Evolutionary conservation across 2,888 invertebrate species (phyloP), one percentile per base, ranked within the genome.

Genomic region (Exephanes ischioxanthus): DNA sequence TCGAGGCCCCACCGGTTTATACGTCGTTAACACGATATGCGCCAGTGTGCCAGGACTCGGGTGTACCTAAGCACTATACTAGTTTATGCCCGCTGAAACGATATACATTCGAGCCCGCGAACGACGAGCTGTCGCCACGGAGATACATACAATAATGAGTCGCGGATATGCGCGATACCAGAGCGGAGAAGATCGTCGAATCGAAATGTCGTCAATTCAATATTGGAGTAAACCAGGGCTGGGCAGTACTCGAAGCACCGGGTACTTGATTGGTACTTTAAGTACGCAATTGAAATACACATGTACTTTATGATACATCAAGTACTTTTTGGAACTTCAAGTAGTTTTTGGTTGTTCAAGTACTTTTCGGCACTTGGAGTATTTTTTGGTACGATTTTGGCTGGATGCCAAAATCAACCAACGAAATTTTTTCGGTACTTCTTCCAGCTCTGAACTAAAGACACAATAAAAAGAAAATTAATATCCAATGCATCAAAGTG

Each of bases 21-120:
- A 79, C 73, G 53, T 75, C 70, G 41, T 73, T 75, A 79, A 75
- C 68, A 51, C 61, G 73, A 79, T 83, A 79, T 78, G 67, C 72
- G n/a, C 26, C 22, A 16, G 61, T 30, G 61, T 61, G 33, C 55
- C 61, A 61, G 45, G 22, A 61, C 22, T 73, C 55, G 55, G 55
- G 37, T 75, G 61, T 14, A 73, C 16, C 4, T 30, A 45, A 3
- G 45, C 7, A n/a, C 61, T 7, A 33, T 61, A 26, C 33, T 73
- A 58, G 55, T 72, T 41, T 53, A 72, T 72, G 22, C 16, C 9
- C 58, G 37, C 22, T 37, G 37, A 16, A 72, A 45, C 41, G 22
- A 58, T 41, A 16, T 55, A 55, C 72, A 55, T 73, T 73, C 72
- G 22, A 26, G 45, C 45, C 14, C 2, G 61, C 26, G 58, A 61